Base-by-base conservation (phyloP, 1,140 invertebrate species). In the Temnothorax longispinosus region DNA sequence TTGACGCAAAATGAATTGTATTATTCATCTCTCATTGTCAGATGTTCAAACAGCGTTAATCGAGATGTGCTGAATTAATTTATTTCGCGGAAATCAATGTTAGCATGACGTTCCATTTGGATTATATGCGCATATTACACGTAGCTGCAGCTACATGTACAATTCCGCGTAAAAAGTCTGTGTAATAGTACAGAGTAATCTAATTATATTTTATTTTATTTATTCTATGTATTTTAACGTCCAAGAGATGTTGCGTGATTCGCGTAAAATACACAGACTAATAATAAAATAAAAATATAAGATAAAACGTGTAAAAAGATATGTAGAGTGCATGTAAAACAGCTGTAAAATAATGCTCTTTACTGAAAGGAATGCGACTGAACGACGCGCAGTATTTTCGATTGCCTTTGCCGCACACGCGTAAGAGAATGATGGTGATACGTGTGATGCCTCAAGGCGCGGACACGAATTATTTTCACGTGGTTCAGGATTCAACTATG, bases 381-480 rank as follows among this genome's bases (percentile, higher is more conserved):
- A 91, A 93, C 32, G 90, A 91, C 47, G 71, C 38, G 1, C 86
- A 88, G 8, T 92, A 88, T 50, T 94, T 94, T 81, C 74, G 77
- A 1, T 67, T 90, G 44, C 86, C 88, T 3, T 64, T 85, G 2
- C 82, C 87, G 7, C 92, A 89, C 47, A 74, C 71, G 11, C 89
- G 92, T 0, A 91, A 92, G 62, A 90, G 60, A 27, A 93, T 94
- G 88, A 84, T 84, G 3, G 47, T 88, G 13, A 58, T 92, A 15
- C 84, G 67, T 35, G 64, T 94, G 3, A 58, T 94, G 13, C 90
- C 90, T 0, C 13, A 7, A 27, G 38, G 64, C 18, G n/a, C 38
- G 6, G 47, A 74, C 27, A 6, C 44, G 56, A 38, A 27, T 60
- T 10, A n/a, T 38, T 62, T 47, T 8, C 41, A 54, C 7, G 8